A percentile compares a stretch with the other conserved stretches of the same genome.
phyloP scores from a whole-genome alignment of 2,113 vertebrate genomes.

The Carollia perspicillata region DNA sequence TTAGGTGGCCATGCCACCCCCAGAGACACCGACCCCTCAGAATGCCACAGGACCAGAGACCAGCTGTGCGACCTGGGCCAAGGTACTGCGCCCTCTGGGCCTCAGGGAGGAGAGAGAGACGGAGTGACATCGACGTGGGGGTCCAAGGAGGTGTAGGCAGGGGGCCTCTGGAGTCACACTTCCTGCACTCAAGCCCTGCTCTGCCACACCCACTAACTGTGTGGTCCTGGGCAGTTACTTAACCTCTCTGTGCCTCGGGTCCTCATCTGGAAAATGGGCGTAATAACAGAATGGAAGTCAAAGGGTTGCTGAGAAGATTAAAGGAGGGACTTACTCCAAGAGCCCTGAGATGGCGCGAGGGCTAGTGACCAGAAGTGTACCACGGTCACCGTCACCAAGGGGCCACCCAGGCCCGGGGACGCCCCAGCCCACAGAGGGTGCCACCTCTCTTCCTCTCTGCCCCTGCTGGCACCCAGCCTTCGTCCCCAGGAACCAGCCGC shows the following conservation, averaged over 20 bases:
- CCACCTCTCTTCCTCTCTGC: too few species aligned
- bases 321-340: not conserved
- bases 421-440: too few species aligned
- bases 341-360: rapidly evolving
- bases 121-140: not conserved
- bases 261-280: not conserved
- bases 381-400: rapidly evolving
- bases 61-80: not conserved
- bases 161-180: not conserved
- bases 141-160: not conserved
- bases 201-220: not conserved
- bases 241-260: not conserved
- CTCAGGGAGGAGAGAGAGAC: not conserved
- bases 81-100: not conserved
- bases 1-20: not conserved
- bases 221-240: not conserved
- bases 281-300: rapidly evolving
- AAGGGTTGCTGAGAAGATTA: rapidly evolving
- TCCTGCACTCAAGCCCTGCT: not conserved
- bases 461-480: rapidly evolving
- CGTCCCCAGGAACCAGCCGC: not conserved
- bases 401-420: not conserved
- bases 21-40: not conserved
- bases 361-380: rapidly evolving
- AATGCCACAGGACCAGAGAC: too few species aligned